Evolutionary conservation across 2,797 vertebrate genomes (phyloP).

Genomic region (Anisognathus igniventris): DNA sequence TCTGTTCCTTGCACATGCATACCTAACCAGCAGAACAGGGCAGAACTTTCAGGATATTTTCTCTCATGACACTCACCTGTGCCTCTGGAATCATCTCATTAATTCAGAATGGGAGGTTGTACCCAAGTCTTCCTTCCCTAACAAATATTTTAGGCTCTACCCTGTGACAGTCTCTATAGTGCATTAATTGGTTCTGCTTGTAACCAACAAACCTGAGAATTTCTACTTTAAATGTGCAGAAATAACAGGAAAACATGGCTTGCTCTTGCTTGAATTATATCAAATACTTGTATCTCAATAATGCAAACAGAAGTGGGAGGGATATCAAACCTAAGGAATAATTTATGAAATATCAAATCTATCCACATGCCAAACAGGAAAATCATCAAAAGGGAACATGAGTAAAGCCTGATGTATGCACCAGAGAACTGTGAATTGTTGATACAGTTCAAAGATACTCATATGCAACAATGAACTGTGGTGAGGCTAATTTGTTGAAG

Average conservation of each 20-base stretch:
- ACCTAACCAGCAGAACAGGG: background rate
- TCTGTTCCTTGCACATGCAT: background rate
- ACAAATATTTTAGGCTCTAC: background rate
- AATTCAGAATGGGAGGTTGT: background rate
- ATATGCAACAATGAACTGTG: background rate
- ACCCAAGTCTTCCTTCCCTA: background rate
- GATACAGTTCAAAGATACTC: background rate
- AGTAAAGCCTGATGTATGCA: background rate
- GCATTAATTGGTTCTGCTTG: background rate
- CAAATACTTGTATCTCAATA: background rate
- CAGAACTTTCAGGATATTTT: background rate
- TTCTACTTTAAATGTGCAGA: background rate
- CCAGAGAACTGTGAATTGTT: background rate
- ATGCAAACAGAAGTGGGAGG: background rate
- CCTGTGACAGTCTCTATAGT: background rate
- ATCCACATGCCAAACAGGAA: background rate
- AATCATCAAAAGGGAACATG: background rate
- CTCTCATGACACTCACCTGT: background rate
- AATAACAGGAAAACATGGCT: background rate
- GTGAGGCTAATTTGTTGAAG: background rate
- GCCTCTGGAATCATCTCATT: background rate
- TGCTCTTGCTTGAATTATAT: background rate
- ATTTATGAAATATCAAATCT: background rate
- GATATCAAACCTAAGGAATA: background rate
- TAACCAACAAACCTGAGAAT: background rate